Evolutionary conservation across 2,797 vertebrate genomes (phyloP), one percentile per base, ranked within the genome.

Genomic region (Lates japonicus): DNA sequence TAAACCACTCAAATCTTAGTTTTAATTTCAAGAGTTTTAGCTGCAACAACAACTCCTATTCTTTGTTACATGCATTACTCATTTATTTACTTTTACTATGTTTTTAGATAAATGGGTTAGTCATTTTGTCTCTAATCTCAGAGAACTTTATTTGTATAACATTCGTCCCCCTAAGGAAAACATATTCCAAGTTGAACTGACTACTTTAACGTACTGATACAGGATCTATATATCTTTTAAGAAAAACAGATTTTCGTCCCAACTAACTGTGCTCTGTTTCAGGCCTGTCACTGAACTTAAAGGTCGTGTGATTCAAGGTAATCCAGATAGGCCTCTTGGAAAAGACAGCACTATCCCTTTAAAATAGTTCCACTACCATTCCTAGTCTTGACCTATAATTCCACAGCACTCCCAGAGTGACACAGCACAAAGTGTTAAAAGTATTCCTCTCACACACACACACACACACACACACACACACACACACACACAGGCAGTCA

Each of bases 341-440:
- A 83, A 78, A 70, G 13, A 35, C 58, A 41, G 59, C 52, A 71
- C 73, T 64, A 37, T 55, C 55, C 46, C 75, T 85, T 85, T 85
- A 78, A 87, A 80, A 87, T 48, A 74, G 39, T 20, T 37, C 33
- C 9, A 16, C 29, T 14, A 63, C 63, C 62, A 48, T 65, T 67
- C 31, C 33, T 16, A 44, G 67, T 67, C 63, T 71, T 85, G 83
- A 85, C 78, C 86, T 62, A 76, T 65, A 76, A 48, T 46, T 76
- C 78, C 73, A 78, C 57, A 82, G 74, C 49, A 29, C 59, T 60
- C 61, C 62, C 48, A 78, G 59, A 84, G 74, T 88, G 87, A 92
- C 83, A 41, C 86, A 87, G 86, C 91, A 92, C 76, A 88, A 85
- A 84, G 83, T 60, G 25, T 63, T 55, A 69, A 68, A 81, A 65